phyloP scores from a whole-genome alignment of 2,797 vertebrate species.

The Neolamprologus multifasciatus region DNA sequence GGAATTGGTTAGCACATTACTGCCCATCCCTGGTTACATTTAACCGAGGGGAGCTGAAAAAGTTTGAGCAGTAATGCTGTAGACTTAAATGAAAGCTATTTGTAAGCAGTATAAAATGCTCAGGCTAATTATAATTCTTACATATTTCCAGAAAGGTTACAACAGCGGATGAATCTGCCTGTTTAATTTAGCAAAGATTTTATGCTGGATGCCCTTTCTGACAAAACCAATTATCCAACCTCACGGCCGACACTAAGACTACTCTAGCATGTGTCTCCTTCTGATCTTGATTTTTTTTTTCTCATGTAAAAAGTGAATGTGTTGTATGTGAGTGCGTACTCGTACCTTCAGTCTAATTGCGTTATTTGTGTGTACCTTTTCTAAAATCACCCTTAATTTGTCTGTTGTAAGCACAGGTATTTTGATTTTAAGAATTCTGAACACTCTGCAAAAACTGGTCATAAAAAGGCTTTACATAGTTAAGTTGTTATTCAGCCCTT shows the following conservation, averaged over 20 bases:
- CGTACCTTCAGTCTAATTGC: background rate
- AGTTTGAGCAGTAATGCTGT: background rate
- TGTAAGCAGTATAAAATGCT: background rate
- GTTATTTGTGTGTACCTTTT: background rate
- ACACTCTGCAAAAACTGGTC: background rate
- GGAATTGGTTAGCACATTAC: background rate
- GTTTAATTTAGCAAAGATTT: background rate
- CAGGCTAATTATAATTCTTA: background rate
- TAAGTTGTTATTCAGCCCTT: background rate
- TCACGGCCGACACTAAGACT: fast-evolving
- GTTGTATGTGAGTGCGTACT: background rate
- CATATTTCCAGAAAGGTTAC: background rate
- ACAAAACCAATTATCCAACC: background rate
- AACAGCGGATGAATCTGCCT: background rate
- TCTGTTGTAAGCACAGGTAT: background rate
- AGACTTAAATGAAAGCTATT: background rate
- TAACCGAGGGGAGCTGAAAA: background rate
- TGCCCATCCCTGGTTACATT: background rate
- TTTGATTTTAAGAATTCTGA: background rate
- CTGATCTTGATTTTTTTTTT: background rate
- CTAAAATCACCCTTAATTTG: background rate
- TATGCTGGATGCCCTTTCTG: background rate
- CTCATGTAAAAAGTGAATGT: background rate
- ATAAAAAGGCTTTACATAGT: background rate
- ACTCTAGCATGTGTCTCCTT: background rate